These are phyloP conservation scores for Zaprionus davidi DNA, from an alignment of 1,140 invertebrate genomes.

Conservation along the genomic window DNA sequence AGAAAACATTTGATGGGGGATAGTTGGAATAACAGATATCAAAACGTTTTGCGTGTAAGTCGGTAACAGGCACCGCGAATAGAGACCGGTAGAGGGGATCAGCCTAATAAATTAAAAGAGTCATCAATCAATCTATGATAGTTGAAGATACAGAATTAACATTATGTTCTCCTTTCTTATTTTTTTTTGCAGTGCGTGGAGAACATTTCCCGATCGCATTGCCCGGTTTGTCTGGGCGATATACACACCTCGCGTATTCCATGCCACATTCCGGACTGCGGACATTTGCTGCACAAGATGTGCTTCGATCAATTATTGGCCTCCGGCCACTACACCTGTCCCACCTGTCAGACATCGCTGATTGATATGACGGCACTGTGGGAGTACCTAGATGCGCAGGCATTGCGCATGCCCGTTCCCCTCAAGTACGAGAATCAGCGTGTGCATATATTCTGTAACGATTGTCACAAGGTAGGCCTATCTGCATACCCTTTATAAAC, in stretches of 20 bases:
- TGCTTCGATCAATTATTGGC: slow-evolving; percentile 90
- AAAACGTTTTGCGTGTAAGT: slow-evolving; percentile 14
- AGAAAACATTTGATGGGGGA: slow-evolving; percentile 25
- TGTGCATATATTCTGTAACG: slow-evolving; percentile 93
- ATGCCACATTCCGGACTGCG: slow-evolving; percentile 94
- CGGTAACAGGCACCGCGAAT: slow-evolving; percentile 32
- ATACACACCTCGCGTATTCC: slow-evolving; percentile 94
- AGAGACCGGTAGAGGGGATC: neutral
- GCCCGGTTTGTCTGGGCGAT: slow-evolving; percentile 94
- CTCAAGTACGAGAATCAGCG: slow-evolving; percentile 91
- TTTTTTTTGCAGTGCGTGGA: slow-evolving; percentile 90
- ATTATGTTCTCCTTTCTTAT: neutral
- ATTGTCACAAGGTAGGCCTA: slow-evolving; percentile 92
- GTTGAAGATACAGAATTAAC: neutral
- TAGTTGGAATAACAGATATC: slow-evolving; percentile 27
- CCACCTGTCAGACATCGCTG: slow-evolving; percentile 93
- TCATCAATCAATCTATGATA: slow-evolving; percentile 5
- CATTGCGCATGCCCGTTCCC: slow-evolving; percentile 92
- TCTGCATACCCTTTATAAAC: neutral
- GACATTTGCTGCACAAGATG: slow-evolving; percentile 92
- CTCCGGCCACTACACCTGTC: slow-evolving; percentile 93
- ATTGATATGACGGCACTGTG: slow-evolving; percentile 93
- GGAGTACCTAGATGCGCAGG: slow-evolving; percentile 92
- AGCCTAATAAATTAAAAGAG: neutral
- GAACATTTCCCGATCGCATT: slow-evolving; percentile 93